A percentile compares a stretch with the other conserved stretches of the same genome.
These are phyloP conservation scores for Macrotus californicus DNA, from an alignment of 2,113 vertebrate species.

Conservation along the genomic window DNA sequence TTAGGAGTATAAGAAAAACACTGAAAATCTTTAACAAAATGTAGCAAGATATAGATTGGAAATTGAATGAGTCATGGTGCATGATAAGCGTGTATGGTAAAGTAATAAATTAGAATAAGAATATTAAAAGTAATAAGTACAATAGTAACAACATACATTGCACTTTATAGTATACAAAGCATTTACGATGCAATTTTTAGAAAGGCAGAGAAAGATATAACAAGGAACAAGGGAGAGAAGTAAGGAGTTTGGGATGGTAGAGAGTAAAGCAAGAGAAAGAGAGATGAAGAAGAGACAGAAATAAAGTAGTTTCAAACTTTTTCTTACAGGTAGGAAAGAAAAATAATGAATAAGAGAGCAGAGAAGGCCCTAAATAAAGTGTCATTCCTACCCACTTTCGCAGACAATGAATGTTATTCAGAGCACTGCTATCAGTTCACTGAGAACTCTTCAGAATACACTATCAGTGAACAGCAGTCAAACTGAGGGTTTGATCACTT, in stretches of 20 bases:
- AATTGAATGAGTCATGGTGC: background rate
- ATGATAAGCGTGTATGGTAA: background rate
- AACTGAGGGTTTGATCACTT: background rate
- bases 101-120: background rate
- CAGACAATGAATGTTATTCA: background rate
- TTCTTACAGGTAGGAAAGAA: background rate
- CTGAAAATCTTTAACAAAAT: background rate
- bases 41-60: background rate
- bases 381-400: background rate
- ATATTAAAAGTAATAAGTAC: background rate
- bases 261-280: background rate
- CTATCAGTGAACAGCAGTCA: background rate
- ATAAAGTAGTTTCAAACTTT: background rate
- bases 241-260: background rate
- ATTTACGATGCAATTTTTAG: background rate
- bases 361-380: background rate
- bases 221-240: background rate
- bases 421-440: background rate
- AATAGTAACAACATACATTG: background rate
- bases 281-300: background rate
- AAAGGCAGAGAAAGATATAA: background rate
- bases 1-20: background rate
- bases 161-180: background rate
- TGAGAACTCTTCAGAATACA: background rate
- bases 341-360: background rate